Conservation (phyloP, 1,140 invertebrate genomes). For the Palaemon carinicauda region DNA sequence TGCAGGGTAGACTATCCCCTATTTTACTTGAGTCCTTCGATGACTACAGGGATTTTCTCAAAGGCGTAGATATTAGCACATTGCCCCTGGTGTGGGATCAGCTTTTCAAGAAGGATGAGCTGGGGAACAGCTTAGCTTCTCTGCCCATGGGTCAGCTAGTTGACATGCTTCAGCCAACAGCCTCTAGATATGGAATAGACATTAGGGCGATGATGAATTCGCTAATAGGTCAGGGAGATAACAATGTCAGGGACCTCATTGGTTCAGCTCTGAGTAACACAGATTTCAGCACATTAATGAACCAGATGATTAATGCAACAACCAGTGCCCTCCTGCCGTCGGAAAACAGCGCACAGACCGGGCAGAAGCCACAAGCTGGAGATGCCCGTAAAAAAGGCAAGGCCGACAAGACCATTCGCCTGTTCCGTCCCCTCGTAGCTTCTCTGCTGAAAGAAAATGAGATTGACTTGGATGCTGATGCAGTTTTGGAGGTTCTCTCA, state of each 20-base stretch:
- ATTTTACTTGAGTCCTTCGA: neutral
- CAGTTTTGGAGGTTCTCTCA: slow-evolving; percentile 32
- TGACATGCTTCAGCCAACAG: slow-evolving; percentile 35
- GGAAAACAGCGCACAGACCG: neutral
- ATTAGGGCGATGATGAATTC: slow-evolving; percentile 23
- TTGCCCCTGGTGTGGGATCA: slow-evolving; percentile 5
- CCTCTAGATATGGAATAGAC: slow-evolving; percentile 38
- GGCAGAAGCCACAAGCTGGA: neutral
- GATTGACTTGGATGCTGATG: slow-evolving; percentile 41
- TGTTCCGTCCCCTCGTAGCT: slow-evolving; percentile 30
- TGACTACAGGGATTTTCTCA: slow-evolving; percentile 20
- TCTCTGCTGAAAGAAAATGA: slow-evolving; percentile 35
- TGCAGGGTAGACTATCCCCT: slow-evolving; percentile 13
- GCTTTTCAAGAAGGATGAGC: slow-evolving; percentile 22
- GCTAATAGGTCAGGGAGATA: slow-evolving; percentile 22
- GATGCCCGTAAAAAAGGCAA: neutral
- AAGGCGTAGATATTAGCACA: neutral
- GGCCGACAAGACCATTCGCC: neutral
- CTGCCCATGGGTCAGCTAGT: slow-evolving; percentile 43
- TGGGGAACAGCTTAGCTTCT: slow-evolving; percentile 20
- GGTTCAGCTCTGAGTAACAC: neutral
- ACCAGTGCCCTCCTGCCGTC: neutral
- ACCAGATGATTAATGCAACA: neutral
- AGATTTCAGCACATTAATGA: neutral
- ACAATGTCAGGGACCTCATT: slow-evolving; percentile 35